Base-by-base conservation (phyloP, 2,888 invertebrate species). In the Graphium colonna region DNA sequence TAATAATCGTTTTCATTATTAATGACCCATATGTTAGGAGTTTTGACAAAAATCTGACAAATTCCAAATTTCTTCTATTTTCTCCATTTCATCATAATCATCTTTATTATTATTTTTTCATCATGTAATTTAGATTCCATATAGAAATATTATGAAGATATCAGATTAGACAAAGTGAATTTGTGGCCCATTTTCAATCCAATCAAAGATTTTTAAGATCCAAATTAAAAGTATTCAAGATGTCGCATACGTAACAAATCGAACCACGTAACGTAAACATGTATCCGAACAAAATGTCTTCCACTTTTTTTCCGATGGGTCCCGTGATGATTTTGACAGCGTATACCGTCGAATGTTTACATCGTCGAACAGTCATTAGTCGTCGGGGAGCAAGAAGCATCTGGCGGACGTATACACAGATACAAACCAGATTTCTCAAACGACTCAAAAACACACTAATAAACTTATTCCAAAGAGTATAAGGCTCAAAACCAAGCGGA, bases 281-380 rank as follows among this genome's bases (percentile, higher is more conserved):
- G 1, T 13, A 38, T 38, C 13, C 52, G 60, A 63, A 75, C 63
- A 70, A 73, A 75, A 69, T 64, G 66, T 59, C 58, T 67, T 55
- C 65, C 58, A 63, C 63, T 71, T 76, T 77, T 75, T 78, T 73
- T 55, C 59, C 60, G 59, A 60, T 55, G 58, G 54, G 63, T 59
- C 62, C 69, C 54, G 64, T 81, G 79, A 85, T 82, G 80, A 73
- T 76, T 84, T 78, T 82, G 80, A 83, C 87, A 83, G 78, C 65
- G 60, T 68, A 63, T 61, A 65, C 71, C 72, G 77, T 71, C 73
- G 80, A 84, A 74, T 83, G 82, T 79, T 84, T 81, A 85, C 82
- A 80, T 88, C 87, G 79, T 84, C 88, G 65, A 69, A 74, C 68
- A 76, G 77, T 84, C 87, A 88, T 89, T 88, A 89, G 89, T 85